Percentiles rank a stretch among this genome's conserved stretches.
These are phyloP conservation scores for Drosophila atripex DNA, from an alignment of 2,888 invertebrate genomes.

Conservation along the genomic window DNA sequence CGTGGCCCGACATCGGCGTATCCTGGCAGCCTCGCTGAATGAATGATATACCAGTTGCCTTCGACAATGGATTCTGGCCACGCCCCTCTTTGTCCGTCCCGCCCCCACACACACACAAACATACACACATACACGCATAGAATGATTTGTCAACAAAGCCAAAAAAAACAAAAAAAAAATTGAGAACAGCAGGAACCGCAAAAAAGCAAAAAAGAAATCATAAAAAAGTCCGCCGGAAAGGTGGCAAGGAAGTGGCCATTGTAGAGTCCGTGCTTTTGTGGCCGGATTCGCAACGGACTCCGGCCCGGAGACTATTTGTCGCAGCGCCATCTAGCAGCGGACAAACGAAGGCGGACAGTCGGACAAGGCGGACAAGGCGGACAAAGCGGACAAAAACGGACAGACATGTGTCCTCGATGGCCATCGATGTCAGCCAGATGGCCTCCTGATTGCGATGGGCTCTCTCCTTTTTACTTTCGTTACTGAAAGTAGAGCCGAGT, in stretches of 20 bases:
- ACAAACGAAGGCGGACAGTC: slow-evolving; percentile 3
- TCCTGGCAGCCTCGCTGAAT: slow-evolving; percentile 33
- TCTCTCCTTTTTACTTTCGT: not conserved
- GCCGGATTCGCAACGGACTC: slow-evolving; percentile 38
- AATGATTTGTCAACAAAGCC: slow-evolving; percentile 43
- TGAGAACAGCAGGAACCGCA: slow-evolving; percentile 10
- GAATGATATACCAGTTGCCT: slow-evolving; percentile 44
- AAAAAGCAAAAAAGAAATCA: slow-evolving; percentile 19
- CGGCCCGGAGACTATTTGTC: slow-evolving; percentile 41
- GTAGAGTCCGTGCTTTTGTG: slow-evolving; percentile 40
- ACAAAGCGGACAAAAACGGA: slow-evolving; percentile 2
- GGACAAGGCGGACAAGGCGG: slow-evolving; percentile 1
- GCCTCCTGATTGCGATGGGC: slow-evolving; percentile 32
- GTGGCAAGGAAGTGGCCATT: slow-evolving; percentile 44
- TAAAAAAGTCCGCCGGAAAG: slow-evolving; percentile 39
- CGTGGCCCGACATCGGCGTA: slow-evolving; percentile 41
- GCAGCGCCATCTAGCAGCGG: slow-evolving; percentile 10
- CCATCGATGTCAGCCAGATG: slow-evolving; percentile 43
- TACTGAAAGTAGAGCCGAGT: not conserved
- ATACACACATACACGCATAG: slow-evolving; percentile 18
- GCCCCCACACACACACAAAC: not conserved
- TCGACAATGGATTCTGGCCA: slow-evolving; percentile 29
- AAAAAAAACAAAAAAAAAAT: slow-evolving; percentile 12
- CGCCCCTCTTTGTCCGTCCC: not conserved
- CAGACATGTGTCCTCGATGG: slow-evolving; percentile 41